phyloP scores from a whole-genome alignment of 2,113 vertebrate genomes.

The Rhipidura dahli region DNA sequence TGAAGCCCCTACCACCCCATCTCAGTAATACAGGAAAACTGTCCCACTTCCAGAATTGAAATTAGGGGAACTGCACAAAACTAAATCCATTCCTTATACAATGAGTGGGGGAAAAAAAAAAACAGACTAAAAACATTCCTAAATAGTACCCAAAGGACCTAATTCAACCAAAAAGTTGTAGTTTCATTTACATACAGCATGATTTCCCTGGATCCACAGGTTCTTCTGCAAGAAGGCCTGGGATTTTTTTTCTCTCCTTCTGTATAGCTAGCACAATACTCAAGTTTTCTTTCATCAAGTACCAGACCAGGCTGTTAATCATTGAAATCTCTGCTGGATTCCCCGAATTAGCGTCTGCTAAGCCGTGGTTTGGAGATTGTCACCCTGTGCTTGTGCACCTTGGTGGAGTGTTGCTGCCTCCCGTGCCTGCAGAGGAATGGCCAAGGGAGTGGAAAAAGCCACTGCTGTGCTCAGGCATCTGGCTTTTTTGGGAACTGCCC shows the following conservation, averaged over 20 bases:
- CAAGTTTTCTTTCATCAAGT: not conserved
- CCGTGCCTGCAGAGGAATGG: not conserved
- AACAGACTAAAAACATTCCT: not conserved
- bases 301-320: not conserved
- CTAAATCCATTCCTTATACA: not conserved
- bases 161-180: accelerated
- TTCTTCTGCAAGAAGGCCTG: not conserved
- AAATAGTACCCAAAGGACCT: not conserved
- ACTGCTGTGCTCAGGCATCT: not conserved
- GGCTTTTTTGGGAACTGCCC: not conserved
- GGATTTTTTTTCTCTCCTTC: not conserved
- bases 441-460: not conserved
- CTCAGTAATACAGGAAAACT: not conserved
- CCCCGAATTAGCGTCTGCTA: accelerated
- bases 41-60: not conserved
- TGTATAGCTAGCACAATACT: not conserved
- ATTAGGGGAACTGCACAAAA: not conserved
- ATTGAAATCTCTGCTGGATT: not conserved
- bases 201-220: not conserved
- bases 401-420: not conserved
- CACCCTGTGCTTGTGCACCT: not conserved
- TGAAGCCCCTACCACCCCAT: not conserved
- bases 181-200: not conserved
- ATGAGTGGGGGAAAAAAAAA: accelerated
- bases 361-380: accelerated